Percentiles rank a stretch among this genome's conserved stretches.
These are phyloP conservation scores for Gambusia affinis DNA, from an alignment of 2,113 vertebrate species.

Conservation along the genomic window DNA sequence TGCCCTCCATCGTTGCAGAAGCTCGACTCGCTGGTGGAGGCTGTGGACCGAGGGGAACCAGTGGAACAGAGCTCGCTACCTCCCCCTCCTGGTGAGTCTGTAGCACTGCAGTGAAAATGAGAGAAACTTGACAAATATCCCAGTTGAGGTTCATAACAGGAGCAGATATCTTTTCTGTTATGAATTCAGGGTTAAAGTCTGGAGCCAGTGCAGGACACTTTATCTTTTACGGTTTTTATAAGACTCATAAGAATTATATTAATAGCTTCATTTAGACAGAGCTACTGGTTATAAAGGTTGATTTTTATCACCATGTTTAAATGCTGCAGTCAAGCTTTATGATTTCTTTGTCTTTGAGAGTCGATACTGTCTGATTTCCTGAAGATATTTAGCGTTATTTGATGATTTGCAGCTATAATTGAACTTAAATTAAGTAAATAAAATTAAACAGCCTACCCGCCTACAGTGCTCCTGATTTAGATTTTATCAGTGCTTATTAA, in stretches of 20 bases:
- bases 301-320: not conserved
- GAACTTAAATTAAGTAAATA: not conserved
- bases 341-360: not conserved
- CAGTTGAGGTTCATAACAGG: no score
- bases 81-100: constrained; percentile 83
- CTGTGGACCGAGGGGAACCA: constrained; percentile 76
- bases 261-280: not conserved
- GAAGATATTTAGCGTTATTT: not conserved
- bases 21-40: constrained; percentile 81
- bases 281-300: not conserved
- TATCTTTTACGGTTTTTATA: not conserved
- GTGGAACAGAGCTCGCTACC: constrained; percentile 82
- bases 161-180: no score
- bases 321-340: not conserved
- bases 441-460: no score
- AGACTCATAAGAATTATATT: not conserved
- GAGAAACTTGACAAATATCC: no score
- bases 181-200: no score
- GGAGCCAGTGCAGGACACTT: not conserved
- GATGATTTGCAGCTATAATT: not conserved
- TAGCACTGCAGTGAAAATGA: no score
- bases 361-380: not conserved
- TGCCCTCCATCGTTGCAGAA: constrained; percentile 72
- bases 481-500: no score
- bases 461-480: no score